Base-by-base conservation (phyloP, 2,888 invertebrate species). In the Drosophila pseudotakahashii region DNA sequence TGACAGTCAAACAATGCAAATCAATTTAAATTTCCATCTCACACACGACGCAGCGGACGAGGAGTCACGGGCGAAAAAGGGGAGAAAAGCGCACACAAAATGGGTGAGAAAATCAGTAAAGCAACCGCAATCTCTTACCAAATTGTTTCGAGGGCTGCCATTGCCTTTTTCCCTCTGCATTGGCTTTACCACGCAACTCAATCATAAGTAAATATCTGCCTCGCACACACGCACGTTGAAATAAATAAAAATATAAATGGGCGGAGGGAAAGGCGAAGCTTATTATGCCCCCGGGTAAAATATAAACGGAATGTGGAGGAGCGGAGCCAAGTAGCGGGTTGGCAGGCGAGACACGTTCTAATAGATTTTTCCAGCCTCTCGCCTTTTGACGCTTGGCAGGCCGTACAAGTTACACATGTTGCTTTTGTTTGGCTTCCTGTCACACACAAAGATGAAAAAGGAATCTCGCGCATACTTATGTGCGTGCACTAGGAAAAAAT, bases 231-330 rank as follows among this genome's bases (percentile, higher is more conserved):
- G 68, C 79, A 64, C 39, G 61, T 60, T 57, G 36, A 70, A 71
- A 76, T 62, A 78, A 68, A 78, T 51, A 72, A 54, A 69, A 26
- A 69, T 39, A 39, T 52, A 36, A 71, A 37, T 37, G n/a, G 37
- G n/a, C n/a, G 37, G 37, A 63, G 26, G 47, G 48, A 48, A 75
- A 76, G 74, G 69, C 63, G 59, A 89, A 79, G 89, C 89, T 89
- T 90, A 90, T 90, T 89, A 88, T 89, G 81, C 90, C 89, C 90
- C 66, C 76, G 89, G 90, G 90, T 81, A 76, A 90, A 90, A 90
- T 90, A 89, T 88, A 87, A 79, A 74, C 68, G 30, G 32, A 44
- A 36, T 54, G 44, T 37, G 41, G 53, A 66, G 62, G 51, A 48
- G 52, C 45, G 23, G 26, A 32, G 42, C 37, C 16, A 73, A 53